Evolutionary conservation across 1,140 invertebrate species (phyloP).

Genomic region (Hesperophylax magnus): DNA sequence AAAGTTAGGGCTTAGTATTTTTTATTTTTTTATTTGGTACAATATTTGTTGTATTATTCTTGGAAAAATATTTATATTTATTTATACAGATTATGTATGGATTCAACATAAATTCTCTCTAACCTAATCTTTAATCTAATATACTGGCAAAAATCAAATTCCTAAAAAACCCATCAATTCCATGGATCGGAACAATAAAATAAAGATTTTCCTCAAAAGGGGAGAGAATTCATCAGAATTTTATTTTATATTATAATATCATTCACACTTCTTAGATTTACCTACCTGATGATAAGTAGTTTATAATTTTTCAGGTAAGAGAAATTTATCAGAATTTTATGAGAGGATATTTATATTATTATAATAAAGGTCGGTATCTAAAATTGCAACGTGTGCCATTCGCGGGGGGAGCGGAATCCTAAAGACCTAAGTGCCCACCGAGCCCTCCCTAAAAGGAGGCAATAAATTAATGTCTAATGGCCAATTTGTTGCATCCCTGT

Average conservation of each 20-base stretch:
- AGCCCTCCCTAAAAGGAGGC: slow-evolving; percentile 34
- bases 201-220: neutral
- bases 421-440: no score
- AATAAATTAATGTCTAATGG: slow-evolving; percentile 45
- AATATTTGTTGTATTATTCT: no score
- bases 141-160: no score
- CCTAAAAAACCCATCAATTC: no score
- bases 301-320: neutral
- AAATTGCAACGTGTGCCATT: slow-evolving; percentile 12
- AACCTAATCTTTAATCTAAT: no score
- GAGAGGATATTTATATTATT: neutral
- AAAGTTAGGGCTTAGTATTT: no score
- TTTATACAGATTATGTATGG: no score
- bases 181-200: neutral
- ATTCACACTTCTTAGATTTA: neutral
- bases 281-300: neutral
- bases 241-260: neutral
- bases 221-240: neutral
- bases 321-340: neutral
- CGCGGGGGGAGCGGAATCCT: neutral
- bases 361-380: slow-evolving; percentile 1
- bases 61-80: no score
- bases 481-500: slow-evolving; percentile 44
- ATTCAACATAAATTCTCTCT: no score
- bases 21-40: no score